Base-by-base conservation (phyloP, 2,888 invertebrate genomes). In the Xiphydria camelus region DNA sequence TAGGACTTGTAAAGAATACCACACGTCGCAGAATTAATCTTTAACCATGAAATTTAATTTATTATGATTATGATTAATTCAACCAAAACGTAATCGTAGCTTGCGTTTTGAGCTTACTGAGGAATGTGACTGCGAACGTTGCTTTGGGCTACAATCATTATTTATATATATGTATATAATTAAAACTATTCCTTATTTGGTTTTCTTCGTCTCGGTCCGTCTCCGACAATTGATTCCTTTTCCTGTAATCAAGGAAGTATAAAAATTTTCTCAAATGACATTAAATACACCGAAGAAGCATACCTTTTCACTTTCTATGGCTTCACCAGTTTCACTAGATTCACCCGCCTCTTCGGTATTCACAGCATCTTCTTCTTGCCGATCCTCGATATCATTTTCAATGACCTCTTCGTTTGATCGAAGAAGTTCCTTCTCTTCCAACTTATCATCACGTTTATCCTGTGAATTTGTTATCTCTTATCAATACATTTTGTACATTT, bases 311-410 rank as follows among this genome's bases (percentile, higher is more conserved):
- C 46, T 62, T 15, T 61, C 62, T 23, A 66, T 57, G 38, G 62
- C 35, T 53, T 67, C 62, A 21, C 66, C 66, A 36, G 52, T 61
- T 50, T 64, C 65, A 14, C 51, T 61, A 10, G 57, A 58, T 49
- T 63, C 60, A 23, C 64, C 67, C 23, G 59, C 45, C 31, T 69
- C 66, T 44, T 61, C 57, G 45, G 59, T 59, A 14, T 69, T 65
- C 47, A 62, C 53, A 41, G 53, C 83, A 64, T 88, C 89, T 51
- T 84, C 83, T 33, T 66, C 69, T 35, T 73, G 60, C 49, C 79
- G 78, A 49, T 80, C 79, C 64, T 78, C 73, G 12, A 40, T 33
- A 45, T 49, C 40, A 9, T 49, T 45, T 25, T 46, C 51, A 69
- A 75, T 51, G 32, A 49, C 38, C 21, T 49, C 45, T 14, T 61